These are phyloP conservation scores for Terrapene triunguis DNA, from an alignment of 2,113 vertebrate genomes.

Conservation along the genomic window DNA sequence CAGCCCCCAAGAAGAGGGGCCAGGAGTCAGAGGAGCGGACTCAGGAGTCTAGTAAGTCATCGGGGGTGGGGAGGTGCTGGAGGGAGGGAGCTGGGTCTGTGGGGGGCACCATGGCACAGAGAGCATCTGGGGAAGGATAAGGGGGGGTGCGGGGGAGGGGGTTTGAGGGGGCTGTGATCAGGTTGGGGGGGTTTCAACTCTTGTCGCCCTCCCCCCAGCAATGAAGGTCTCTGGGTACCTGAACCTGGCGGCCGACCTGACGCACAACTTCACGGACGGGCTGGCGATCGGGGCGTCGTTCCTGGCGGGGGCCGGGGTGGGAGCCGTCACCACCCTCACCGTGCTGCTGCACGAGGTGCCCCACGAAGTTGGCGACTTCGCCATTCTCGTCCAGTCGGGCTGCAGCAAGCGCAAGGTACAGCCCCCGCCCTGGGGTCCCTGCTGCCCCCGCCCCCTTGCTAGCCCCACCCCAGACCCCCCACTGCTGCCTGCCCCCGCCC, in stretches of 20 bases:
- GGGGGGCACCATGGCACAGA: slow-evolving; percentile 18
- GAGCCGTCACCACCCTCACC: slow-evolving; percentile 89
- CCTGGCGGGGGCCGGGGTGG: slow-evolving; percentile 85
- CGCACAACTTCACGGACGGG: slow-evolving; percentile 93
- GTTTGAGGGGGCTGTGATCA: not conserved
- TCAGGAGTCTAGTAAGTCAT: slow-evolving; percentile 63
- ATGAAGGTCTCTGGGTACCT: slow-evolving; percentile 85
- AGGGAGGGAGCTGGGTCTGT: not conserved
- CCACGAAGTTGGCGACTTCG: slow-evolving; percentile 95
- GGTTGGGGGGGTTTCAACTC: too few relatives aligned
- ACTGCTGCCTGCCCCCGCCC: not conserved
- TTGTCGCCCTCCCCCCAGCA: not conserved
- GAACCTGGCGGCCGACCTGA: slow-evolving; percentile 93
- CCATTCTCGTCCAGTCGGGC: slow-evolving; percentile 93
- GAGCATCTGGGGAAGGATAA: slow-evolving; percentile 11
- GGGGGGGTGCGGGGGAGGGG: not conserved
- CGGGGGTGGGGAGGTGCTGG: slow-evolving; percentile 47
- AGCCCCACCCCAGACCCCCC: not conserved
- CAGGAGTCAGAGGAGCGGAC: slow-evolving; percentile 50
- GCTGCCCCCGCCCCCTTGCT: not conserved
- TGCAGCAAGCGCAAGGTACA: slow-evolving; percentile 93
- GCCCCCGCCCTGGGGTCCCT: not conserved
- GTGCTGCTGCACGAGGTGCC: slow-evolving; percentile 94
- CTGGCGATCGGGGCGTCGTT: slow-evolving; percentile 93
- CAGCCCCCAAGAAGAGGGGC: slow-evolving; percentile 29